These are phyloP conservation scores for Cephus pulcher DNA, from an alignment of 2,888 invertebrate genomes.

Conservation along the genomic window DNA sequence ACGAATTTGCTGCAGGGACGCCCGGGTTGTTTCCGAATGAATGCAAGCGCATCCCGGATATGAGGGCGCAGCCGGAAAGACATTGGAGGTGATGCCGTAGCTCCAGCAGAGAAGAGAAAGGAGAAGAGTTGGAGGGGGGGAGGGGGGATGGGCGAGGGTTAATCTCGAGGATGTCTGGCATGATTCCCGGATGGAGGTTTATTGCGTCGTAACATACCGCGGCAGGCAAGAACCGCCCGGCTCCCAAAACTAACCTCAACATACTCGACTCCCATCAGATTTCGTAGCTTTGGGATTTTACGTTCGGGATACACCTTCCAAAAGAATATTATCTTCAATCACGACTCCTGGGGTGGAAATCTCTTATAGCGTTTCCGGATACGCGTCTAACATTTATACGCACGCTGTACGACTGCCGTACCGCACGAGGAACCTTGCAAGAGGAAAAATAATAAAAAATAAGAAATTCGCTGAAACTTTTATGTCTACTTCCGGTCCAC, in stretches of 20 bases:
- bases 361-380: background rate
- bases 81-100: background rate
- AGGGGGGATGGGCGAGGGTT: constrained; percentile 32
- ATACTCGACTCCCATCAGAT: constrained; percentile 23
- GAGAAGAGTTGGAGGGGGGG: constrained; percentile 8
- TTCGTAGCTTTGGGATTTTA: constrained; percentile 23
- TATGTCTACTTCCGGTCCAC: background rate
- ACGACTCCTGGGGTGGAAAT: background rate
- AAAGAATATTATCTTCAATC: background rate
- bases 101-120: background rate
- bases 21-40: background rate
- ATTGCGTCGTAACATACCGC: constrained; percentile 53
- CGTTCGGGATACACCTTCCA: constrained; percentile 8
- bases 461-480: background rate
- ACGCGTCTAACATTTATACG: background rate
- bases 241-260: constrained; percentile 13
- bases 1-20: background rate
- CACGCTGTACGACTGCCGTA: background rate
- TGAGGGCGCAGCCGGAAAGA: background rate
- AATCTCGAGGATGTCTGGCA: constrained; percentile 58
- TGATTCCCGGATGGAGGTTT: constrained; percentile 54
- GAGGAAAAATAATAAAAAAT: background rate
- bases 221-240: constrained; percentile 26
- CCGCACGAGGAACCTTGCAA: background rate
- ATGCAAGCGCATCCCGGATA: background rate